Evolutionary conservation across 1,140 invertebrate species (phyloP), one percentile per base, ranked within the genome.

Genomic region (Theocolax elegans): DNA sequence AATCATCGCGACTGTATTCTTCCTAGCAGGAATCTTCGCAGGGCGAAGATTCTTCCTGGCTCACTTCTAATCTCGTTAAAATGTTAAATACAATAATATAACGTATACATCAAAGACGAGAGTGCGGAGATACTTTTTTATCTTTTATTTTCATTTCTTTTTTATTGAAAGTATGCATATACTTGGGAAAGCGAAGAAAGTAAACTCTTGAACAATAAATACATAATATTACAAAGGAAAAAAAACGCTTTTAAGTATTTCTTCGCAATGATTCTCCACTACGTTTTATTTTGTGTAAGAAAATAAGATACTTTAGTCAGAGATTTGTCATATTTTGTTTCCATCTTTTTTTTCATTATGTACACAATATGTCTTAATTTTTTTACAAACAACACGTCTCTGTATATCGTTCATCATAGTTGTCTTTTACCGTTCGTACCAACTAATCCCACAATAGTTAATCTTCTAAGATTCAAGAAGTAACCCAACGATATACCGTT

Each of bases 301-400:
- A 72, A 72, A 72, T 72, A 66, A 72, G 40, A 72, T 72, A 60
- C 46, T 72, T 54, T 67, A 67, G 63, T 64, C 62, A 67, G 53
- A 71, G 60, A 58, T 70, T 70, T 70, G 46, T 70, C 27, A 62
- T 58, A 35, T 48, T 64, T 70, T 65, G 27, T 71, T 62, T 69
- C 27, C 8, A 42, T 54, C 53, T 35, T 51, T 53, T 48, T 25
- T 10, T 51, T 46, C 59, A 56, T 56, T 64, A 71, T 71, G 49
- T 69, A 69, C 67, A 69, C 27, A 63, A 69, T 69, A 69, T 68
- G 31, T 35, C 23, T 63, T 29, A 54, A 51, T 44, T 54, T 35
- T 68, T 68, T 59, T 68, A 68, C 67, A 69, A 69, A 69, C 59
- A 69, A 69, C 25, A 44, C 19, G 27, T 54, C n/a, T 19, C 25